Base-by-base conservation (phyloP, 1,140 invertebrate genomes). In the Caenorhabditis remanei region DNA sequence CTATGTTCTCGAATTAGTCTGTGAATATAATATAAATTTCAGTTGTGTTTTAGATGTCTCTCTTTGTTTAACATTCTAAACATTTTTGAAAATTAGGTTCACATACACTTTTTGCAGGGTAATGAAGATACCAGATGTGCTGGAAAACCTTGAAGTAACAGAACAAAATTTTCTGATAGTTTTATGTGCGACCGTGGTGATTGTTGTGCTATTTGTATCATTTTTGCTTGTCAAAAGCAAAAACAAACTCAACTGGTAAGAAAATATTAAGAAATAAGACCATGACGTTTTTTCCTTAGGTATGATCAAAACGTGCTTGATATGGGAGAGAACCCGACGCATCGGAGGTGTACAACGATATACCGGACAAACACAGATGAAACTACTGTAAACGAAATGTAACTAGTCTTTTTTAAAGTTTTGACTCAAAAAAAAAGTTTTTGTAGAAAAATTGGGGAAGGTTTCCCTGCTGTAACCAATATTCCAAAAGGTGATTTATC, bases 401-500 rank as follows among this genome's bases (percentile, higher is more conserved):
- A 24, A 79, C 2, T 5, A 46, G 16, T 46, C 16, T 13, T 7
- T 71, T 71, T 46, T 1, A n/a, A 40, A 8, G 3, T 67, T n/a
- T 41, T 46, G 55, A 16, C 2, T 4, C n/a, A 14, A 40, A 63
- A 11, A 40, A 63, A 8, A 1, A 0, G 40, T 40, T 16, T 71
- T 71, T 50, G 53, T 50, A 8, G 41, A 40, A 48, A 79, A 53
- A 32, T 14, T 24, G 8, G 46, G 8, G 11, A 50, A 50, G 14
- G 63, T 41, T 16, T 43, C 1, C 21, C 46, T 14, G 13, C 5
- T 24, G 53, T n/a, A 11, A 79, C 13, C 5, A 50, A 53, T 14
- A 79, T 85, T 40, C 89, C 89, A 46, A 85, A 63, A 14, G 90
- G 91, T 0, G 91, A 92, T 58, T 40, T 92, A 0, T 56, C 67